Conservation (phyloP, 2,113 vertebrate species). For the Saimiri boliviensis region DNA sequence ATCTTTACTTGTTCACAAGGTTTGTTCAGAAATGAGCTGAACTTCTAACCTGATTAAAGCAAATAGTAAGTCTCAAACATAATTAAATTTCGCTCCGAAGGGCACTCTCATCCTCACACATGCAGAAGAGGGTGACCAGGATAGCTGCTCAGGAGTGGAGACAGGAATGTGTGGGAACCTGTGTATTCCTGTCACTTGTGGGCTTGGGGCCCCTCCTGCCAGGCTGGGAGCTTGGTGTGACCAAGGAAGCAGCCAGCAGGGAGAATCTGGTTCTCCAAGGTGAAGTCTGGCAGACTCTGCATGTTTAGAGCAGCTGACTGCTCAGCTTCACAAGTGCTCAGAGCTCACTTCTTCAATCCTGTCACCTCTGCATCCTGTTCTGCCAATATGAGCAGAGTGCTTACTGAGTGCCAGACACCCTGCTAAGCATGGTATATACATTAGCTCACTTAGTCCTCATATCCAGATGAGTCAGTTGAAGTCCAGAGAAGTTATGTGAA, state of each 20-base stretch:
- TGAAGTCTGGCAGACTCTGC: background rate
- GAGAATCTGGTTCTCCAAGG: background rate
- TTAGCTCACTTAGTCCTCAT: background rate
- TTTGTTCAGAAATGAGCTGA: background rate
- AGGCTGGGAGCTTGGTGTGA: background rate
- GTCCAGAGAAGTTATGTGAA: background rate
- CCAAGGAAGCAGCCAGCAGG: background rate
- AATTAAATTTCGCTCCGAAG: background rate
- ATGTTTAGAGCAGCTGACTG: background rate
- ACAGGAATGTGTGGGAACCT: background rate
- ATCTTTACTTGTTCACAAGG: background rate
- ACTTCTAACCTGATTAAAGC: background rate
- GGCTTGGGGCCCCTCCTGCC: background rate
- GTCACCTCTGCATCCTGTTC: background rate
- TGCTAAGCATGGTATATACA: background rate
- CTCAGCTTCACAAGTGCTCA: background rate
- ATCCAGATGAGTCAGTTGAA: background rate
- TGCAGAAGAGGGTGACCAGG: rapidly evolving
- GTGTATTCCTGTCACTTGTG: rapidly evolving
- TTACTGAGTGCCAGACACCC: background rate
- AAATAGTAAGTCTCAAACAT: background rate
- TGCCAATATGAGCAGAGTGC: background rate
- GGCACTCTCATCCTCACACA: background rate
- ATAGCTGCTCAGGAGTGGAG: background rate
- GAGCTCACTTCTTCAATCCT: background rate